A percentile compares a stretch with the other conserved stretches of the same genome.
Evolutionary conservation across 2,113 vertebrate genomes (phyloP).

Genomic region (Colius striatus): DNA sequence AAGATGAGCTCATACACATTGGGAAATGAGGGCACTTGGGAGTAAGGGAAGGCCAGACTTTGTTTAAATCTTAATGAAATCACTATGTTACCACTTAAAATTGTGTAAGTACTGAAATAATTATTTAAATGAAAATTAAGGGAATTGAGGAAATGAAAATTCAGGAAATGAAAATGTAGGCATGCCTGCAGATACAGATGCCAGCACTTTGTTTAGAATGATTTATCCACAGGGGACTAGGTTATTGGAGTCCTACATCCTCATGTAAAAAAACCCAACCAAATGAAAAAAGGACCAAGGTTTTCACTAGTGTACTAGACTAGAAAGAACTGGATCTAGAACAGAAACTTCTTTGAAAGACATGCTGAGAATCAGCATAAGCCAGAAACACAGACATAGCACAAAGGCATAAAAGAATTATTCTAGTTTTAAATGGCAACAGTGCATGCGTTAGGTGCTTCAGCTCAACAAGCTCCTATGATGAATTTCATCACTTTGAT

Average conservation of each 20-base stretch:
- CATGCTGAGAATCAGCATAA: background rate
- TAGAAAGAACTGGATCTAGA: conserved; percentile 20
- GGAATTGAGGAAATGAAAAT: conserved; percentile 11
- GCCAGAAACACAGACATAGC: background rate
- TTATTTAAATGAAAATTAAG: background rate
- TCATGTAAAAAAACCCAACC: background rate
- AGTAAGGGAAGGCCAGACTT: background rate
- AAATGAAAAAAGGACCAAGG: background rate
- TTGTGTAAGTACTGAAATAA: background rate
- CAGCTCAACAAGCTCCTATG: background rate
- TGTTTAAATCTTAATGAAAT: background rate
- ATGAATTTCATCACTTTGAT: background rate
- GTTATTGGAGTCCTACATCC: background rate
- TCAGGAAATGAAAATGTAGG: conserved; percentile 7
- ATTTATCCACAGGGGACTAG: background rate
- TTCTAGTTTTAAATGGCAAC: background rate
- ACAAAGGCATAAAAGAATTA: background rate
- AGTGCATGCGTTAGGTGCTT: background rate
- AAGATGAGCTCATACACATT: background rate
- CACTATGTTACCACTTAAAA: background rate
- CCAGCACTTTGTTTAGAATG: background rate
- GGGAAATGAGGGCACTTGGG: background rate
- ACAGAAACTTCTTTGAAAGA: background rate
- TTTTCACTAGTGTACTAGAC: conserved; percentile 1
- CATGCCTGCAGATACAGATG: background rate